Percentiles rank a stretch among this genome's conserved stretches.
These are phyloP conservation scores for Gobiocypris rarus DNA, from an alignment of 2,113 vertebrate species.

Conservation along the genomic window DNA sequence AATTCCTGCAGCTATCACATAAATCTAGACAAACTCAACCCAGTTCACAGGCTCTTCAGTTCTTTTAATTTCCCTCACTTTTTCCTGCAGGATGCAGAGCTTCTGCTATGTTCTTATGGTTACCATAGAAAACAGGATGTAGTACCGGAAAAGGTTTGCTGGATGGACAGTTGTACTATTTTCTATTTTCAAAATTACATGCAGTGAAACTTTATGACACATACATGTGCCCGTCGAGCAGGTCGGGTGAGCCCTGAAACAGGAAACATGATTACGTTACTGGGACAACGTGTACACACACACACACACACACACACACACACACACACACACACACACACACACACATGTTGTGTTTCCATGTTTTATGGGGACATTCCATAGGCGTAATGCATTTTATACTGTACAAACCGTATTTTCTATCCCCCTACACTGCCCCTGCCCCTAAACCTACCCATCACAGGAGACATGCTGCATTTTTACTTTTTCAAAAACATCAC, in stretches of 20 bases:
- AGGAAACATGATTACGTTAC: slow-evolving; percentile 58
- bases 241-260: slow-evolving; percentile 48
- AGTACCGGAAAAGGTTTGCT: not conserved
- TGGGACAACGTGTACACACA: not conserved
- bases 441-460: no score
- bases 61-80: slow-evolving; percentile 18
- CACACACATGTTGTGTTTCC: no score
- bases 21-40: slow-evolving; percentile 47
- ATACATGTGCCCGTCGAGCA: slow-evolving; percentile 9
- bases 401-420: no score
- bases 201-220: slow-evolving; percentile 21
- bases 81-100: not conserved
- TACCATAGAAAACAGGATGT: slow-evolving; percentile 15
- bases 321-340: no score
- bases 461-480: no score
- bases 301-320: not conserved
- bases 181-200: slow-evolving; percentile 3
- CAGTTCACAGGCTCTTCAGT: slow-evolving; percentile 23
- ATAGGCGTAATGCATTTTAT: no score
- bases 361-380: no score
- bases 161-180: not conserved
- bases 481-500: no score
- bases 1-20: slow-evolving; percentile 56
- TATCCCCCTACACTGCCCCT: no score
- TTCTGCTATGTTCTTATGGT: slow-evolving; percentile 4